Base-by-base conservation (phyloP, 2,797 vertebrate species). In the Meda fulgida region DNA sequence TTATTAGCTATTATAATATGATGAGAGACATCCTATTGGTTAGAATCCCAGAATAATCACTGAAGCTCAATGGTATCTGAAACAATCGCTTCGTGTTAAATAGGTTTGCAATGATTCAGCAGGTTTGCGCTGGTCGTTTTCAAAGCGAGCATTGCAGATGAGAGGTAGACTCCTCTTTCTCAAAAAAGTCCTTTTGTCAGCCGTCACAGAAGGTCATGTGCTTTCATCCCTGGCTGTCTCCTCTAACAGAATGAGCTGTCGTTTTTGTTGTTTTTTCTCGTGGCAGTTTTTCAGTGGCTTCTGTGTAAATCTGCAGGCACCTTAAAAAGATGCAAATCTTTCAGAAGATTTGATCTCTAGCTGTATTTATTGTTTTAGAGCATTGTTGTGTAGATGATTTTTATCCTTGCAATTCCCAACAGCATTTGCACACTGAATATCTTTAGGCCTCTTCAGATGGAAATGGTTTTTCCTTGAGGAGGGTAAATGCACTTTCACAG, bases 181-280 rank as follows among this genome's bases (percentile, higher is more conserved):
- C 13, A 82, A 65, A 75, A 31, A 36, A 71, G 29, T 58, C 36
- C 3, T 63, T 86, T 58, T 83, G 79, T 69, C 66, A 78, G 19
- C 7, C 40, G 36, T 67, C 34, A 77, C 23, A 40, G 51, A 67
- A 75, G 40, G 55, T 65, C 36, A 55, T 67, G 31, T 40, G 72
- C 34, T 66, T 76, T 67, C 21, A 40, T 66, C 21, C 23, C 31
- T 82, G 53, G 4, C 53, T 72, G 67, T 82, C 26, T 60, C 10
- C 7, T n/a, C 48, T 23, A 55, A 51, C n/a, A 19, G 3, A 76
- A 75, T 75, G 14, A 7, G 29, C 38, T 60, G 26, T 16, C 55
- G n/a, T 81, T 58, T 80, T 34, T 23, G 29, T n/a, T 60, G 69
- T 60, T 63, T 63, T 31, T 40, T 48, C 29, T 65, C 5, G 1